Base-by-base conservation (phyloP, 2,797 vertebrate genomes). In the Percopsis omiscomaycus region DNA sequence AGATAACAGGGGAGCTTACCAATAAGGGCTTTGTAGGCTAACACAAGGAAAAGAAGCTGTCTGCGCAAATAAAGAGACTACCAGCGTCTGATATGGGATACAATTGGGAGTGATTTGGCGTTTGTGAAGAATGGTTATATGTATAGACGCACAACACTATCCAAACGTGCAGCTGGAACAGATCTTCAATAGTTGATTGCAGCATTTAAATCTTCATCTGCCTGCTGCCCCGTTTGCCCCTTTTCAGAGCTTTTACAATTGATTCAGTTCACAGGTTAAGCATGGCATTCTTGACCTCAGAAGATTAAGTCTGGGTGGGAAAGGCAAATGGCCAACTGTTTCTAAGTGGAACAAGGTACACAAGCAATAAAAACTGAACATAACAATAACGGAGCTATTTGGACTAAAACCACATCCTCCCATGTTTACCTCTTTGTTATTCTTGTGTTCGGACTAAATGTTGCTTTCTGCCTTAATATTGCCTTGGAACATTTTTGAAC, bases 241-340 rank as follows among this genome's bases (percentile, higher is more conserved):
- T 65, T 67, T 73, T 46, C 22, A 63, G 52, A 56, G 14, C 12
- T 68, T 75, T 81, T 74, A 73, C 47, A 44, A 68, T 59, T 63
- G 12, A 44, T 45, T 15, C n/a, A 60, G 64, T 64, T 78, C 62
- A 69, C 27, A 73, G 56, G 80, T 80, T 80, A 78, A 81, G 30
- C 58, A 52, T 5, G 0, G 10, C 16, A 5, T 61, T 56, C 5
- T 55, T 83, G 66, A 71, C 68, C 79, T 71, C 15, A 28, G 22
- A 57, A 46, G 14, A 76, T 62, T n/a, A 57, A 42, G 47, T 59
- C 3, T 5, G 42, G 54, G 49, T 65, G 30, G 27, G 37, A 55
- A 37, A 28, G 3, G 4, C 42, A 46, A 28, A 14, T 50, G 48
- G 32, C n/a, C 27, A 14, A 59, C 46, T 5, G 56, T 45, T 60